phyloP scores from a whole-genome alignment of 2,888 invertebrate genomes.

The Caenorhabditis imperialis region DNA sequence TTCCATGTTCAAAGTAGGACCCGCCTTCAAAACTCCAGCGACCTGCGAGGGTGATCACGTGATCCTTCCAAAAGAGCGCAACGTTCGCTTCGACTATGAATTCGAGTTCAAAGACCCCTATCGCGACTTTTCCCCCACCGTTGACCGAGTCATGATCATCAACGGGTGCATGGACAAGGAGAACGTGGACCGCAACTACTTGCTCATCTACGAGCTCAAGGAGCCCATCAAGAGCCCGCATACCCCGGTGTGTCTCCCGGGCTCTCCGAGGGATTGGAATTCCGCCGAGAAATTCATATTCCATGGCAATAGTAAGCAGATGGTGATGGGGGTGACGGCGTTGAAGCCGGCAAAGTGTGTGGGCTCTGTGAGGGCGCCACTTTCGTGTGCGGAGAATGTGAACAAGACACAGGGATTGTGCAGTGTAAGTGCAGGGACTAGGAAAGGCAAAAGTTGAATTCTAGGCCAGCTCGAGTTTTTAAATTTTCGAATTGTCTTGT shows the following conservation, averaged over 20 bases:
- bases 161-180: constrained; percentile 20
- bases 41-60: constrained; percentile 15
- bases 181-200: neutral
- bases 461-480: too few species aligned
- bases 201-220: constrained; percentile 4
- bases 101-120: neutral
- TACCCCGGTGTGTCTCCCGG: constrained; percentile 7
- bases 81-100: constrained; percentile 3
- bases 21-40: neutral
- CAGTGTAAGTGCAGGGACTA: too few species aligned
- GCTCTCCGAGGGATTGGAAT: constrained; percentile 2
- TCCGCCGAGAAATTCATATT: neutral
- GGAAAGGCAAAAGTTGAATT: too few species aligned
- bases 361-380: neutral
- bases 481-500: too few species aligned
- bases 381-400: constrained; percentile 8
- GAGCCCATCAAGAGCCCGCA: neutral
- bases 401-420: constrained; percentile 23
- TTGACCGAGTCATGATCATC: neutral
- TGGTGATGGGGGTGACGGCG: too few species aligned
- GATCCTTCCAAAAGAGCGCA: neutral
- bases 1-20: neutral
- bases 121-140: constrained; percentile 4
- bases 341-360: constrained; percentile 9
- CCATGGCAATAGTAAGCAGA: constrained; percentile 5